A percentile compares a stretch with the other conserved stretches of the same genome.
Evolutionary conservation across 2,113 vertebrate genomes (phyloP).

Genomic region (Antechinus flavipes): DNA sequence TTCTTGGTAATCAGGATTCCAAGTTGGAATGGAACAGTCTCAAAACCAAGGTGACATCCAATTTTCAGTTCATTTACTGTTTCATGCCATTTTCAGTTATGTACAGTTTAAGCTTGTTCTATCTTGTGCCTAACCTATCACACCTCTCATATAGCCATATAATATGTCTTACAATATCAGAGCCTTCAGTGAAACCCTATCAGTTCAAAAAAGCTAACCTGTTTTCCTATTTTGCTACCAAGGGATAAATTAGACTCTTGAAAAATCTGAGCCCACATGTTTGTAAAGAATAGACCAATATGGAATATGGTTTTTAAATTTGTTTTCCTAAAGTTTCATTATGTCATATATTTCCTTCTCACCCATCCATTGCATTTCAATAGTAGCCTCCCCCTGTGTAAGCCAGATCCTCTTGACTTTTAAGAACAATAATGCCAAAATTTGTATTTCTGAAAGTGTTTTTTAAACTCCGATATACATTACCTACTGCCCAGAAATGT

Average conservation of each 20-base stretch:
- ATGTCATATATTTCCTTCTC: background rate
- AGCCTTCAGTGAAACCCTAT: background rate
- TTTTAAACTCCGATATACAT: background rate
- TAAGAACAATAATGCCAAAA: background rate
- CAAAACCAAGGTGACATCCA: background rate
- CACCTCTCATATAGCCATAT: background rate
- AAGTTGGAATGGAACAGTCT: background rate
- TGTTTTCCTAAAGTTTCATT: background rate
- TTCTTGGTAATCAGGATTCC: background rate
- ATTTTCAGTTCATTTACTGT: constrained; percentile 31
- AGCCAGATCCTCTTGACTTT: background rate
- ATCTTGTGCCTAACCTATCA: background rate
- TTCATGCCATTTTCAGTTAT: background rate
- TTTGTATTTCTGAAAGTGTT: background rate
- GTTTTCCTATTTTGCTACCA: background rate
- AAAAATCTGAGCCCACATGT: background rate
- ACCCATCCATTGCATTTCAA: background rate
- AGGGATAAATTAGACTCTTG: background rate
- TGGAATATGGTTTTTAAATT: background rate
- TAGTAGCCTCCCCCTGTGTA: background rate
- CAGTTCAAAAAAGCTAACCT: background rate
- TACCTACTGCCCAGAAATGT: background rate
- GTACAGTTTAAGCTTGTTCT: background rate
- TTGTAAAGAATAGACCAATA: background rate
- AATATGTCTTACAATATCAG: background rate